These are phyloP conservation scores for Cygnus buccinator DNA, from an alignment of 2,113 vertebrate species.

Conservation along the genomic window DNA sequence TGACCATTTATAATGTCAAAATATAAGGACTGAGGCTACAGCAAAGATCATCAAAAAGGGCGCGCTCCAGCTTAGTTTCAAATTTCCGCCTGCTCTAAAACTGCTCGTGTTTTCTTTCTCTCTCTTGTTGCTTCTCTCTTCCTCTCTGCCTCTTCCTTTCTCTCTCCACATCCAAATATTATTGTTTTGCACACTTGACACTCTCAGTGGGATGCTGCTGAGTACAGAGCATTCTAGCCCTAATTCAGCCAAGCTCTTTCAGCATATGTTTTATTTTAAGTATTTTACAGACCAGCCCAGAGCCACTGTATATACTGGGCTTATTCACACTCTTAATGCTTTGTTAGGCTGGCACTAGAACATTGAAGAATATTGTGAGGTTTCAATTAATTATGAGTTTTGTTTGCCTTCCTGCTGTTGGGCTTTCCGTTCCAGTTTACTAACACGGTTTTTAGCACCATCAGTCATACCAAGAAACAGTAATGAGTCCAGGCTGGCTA, in stretches of 20 bases:
- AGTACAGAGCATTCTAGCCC: constrained; percentile 20
- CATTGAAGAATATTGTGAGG: constrained; percentile 29
- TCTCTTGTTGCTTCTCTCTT: neutral
- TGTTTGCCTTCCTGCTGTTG: constrained; percentile 57
- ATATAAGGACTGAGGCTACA: neutral
- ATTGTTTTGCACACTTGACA: constrained; percentile 63
- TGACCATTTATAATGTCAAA: neutral
- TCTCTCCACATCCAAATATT: constrained; percentile 46
- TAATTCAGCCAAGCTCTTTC: constrained; percentile 27
- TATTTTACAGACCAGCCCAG: constrained; percentile 14
- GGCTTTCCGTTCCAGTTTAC: constrained; percentile 35
- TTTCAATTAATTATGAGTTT: constrained; percentile 54
- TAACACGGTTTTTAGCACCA: constrained; percentile 36
- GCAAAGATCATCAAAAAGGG: neutral
- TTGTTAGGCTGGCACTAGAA: constrained; percentile 44
- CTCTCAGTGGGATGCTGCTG: constrained; percentile 37
- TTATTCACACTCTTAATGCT: constrained; percentile 35
- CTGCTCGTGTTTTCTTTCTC: neutral
- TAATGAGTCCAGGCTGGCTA: neutral
- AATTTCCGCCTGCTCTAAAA: neutral
- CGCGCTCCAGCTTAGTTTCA: neutral
- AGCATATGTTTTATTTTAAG: constrained; percentile 61
- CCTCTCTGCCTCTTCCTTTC: constrained; percentile 18
- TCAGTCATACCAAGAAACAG: constrained; percentile 38
- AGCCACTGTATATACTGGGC: constrained; percentile 12